These are phyloP conservation scores for Exocentrus adspersus DNA, from an alignment of 2,888 invertebrate genomes.

Conservation along the genomic window DNA sequence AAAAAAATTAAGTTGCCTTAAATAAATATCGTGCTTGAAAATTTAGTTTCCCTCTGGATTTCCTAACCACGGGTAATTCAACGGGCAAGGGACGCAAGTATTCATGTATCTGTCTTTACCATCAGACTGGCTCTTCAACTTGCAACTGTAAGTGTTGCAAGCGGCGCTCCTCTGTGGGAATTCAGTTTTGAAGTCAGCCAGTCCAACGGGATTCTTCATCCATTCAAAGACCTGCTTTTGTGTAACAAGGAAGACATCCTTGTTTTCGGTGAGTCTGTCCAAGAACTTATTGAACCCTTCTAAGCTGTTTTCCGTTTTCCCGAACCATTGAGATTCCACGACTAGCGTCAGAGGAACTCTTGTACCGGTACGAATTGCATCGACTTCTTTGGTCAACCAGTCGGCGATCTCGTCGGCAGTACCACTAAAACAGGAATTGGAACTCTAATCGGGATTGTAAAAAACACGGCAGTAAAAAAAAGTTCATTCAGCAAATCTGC, in stretches of 20 bases:
- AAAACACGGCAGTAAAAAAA: conserved; percentile 44
- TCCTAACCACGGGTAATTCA: conserved; percentile 63
- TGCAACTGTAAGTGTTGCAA: conserved; percentile 51
- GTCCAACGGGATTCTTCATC: conserved; percentile 60
- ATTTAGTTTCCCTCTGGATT: conserved; percentile 59
- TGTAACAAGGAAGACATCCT: conserved; percentile 63
- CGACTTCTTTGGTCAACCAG: conserved; percentile 64
- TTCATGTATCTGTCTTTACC: conserved; percentile 58
- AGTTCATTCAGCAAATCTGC: no score
- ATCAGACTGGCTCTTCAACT: conserved; percentile 42
- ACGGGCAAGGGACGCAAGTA: conserved; percentile 62
- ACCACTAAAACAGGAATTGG: conserved; percentile 57
- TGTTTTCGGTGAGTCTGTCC: conserved; percentile 51
- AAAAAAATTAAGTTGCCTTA: neutral
- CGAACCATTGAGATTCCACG: conserved; percentile 65
- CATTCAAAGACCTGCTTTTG: conserved; percentile 62
- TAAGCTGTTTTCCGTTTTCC: conserved; percentile 49
- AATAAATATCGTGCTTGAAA: neutral
- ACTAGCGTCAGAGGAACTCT: conserved; percentile 65
- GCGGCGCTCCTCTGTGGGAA: conserved; percentile 28
- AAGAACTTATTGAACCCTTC: conserved; percentile 57
- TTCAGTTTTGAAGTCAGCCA: conserved; percentile 47
- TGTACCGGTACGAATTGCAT: conserved; percentile 59
- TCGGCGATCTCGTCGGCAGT: conserved; percentile 56
- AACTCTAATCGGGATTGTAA: conserved; percentile 55